A percentile compares a stretch with the other conserved stretches of the same genome.
phyloP scores from a whole-genome alignment of 2,797 vertebrate genomes.

The Eurystomus glaucurus region DNA sequence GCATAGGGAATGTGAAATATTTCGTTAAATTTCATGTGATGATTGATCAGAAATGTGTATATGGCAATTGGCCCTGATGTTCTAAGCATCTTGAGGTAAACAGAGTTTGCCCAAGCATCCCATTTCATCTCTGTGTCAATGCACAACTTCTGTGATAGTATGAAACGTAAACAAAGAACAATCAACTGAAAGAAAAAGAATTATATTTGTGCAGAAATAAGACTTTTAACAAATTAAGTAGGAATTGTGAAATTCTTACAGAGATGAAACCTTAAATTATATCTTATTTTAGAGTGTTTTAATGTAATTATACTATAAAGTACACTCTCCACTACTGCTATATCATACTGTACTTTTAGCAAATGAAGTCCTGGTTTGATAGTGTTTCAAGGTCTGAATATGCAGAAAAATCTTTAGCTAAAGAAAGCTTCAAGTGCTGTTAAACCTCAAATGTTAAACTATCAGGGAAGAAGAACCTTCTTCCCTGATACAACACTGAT shows the following conservation, averaged over 20 bases:
- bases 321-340: background rate
- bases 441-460: background rate
- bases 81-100: background rate
- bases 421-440: background rate
- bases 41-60: background rate
- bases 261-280: background rate
- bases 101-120: background rate
- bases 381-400: background rate
- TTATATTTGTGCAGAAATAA: rapidly evolving
- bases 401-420: background rate
- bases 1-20: background rate
- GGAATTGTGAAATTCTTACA: background rate
- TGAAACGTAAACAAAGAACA: background rate
- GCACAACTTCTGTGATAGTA: background rate
- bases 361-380: background rate
- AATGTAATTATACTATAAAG: background rate
- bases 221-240: background rate
- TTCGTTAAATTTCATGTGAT: background rate
- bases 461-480: too few relatives aligned
- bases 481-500: background rate
- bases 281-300: background rate
- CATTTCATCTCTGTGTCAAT: background rate
- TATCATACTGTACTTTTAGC: background rate
- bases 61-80: background rate
- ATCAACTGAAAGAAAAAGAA: background rate